These are phyloP conservation scores for Amphiura filiformis DNA, from an alignment of 35 echinoderm and acorn worm species.

Conservation along the genomic window DNA sequence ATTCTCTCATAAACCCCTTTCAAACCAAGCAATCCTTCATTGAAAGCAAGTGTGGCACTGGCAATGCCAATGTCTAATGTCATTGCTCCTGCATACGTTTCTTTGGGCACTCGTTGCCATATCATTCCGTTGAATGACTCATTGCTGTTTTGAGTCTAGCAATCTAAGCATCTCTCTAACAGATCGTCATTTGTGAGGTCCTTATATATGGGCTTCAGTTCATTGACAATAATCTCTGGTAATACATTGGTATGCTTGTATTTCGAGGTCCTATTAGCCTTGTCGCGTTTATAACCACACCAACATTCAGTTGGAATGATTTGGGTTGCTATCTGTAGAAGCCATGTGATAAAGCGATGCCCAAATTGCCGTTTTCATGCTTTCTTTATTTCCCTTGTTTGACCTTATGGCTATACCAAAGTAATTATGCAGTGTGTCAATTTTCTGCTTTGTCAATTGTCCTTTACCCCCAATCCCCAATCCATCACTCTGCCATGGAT, in stretches of 20 bases:
- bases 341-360: conserved; percentile 38
- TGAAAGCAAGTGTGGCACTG: neutral
- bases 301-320: conserved; percentile 18
- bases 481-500: no score
- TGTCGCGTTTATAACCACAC: no score
- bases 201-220: neutral
- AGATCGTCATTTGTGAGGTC: conserved; percentile 13
- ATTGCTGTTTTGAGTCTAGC: conserved; percentile 1
- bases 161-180: neutral
- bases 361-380: conserved; percentile 37
- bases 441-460: conserved; percentile 26
- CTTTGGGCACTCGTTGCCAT: neutral
- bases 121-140: conserved; percentile 13
- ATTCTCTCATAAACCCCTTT: neutral
- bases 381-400: conserved; percentile 41
- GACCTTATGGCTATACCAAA: conserved; percentile 46
- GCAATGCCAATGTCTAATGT: neutral
- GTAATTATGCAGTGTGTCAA: conserved; percentile 56
- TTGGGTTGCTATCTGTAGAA: conserved; percentile 23
- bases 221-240: neutral
- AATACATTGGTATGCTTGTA: neutral
- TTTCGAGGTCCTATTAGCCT: conserved; percentile 10
- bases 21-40: neutral
- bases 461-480: conserved; percentile 38
- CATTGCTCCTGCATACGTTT: neutral